phyloP scores from a whole-genome alignment of 2,888 invertebrate genomes.

The Agrochola litura region DNA sequence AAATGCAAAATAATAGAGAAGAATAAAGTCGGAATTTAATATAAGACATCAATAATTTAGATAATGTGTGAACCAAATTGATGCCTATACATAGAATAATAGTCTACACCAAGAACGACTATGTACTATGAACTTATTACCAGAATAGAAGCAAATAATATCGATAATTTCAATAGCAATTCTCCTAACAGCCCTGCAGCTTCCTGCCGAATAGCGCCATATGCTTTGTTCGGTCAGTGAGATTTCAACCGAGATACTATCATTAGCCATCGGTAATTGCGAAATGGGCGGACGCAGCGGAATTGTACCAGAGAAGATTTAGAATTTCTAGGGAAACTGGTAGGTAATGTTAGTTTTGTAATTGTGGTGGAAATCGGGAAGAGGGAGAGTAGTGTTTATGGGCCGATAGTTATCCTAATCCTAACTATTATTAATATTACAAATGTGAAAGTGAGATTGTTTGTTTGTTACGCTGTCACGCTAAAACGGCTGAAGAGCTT shows the following conservation, averaged over 20 bases:
- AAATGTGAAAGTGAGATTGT: too few relatives aligned
- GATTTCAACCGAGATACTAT: slow-evolving; percentile 59
- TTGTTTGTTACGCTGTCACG: too few relatives aligned
- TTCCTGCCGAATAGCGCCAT: slow-evolving; percentile 48
- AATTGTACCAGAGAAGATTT: slow-evolving; percentile 34
- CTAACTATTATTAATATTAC: too few relatives aligned
- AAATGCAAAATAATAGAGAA: neutral
- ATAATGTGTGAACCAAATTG: neutral
- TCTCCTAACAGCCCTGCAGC: slow-evolving; percentile 40
- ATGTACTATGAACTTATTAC: neutral
- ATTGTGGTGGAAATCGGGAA: slow-evolving; percentile 9
- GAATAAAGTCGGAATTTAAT: neutral
- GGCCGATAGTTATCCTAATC: neutral
- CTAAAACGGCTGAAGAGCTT: too few relatives aligned
- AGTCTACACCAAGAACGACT: neutral
- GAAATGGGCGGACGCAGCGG: slow-evolving; percentile 29
- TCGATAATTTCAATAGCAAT: neutral
- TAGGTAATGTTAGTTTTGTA: slow-evolving; percentile 24
- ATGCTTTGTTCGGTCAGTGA: slow-evolving; percentile 60
- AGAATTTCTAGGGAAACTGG: slow-evolving; percentile 36
- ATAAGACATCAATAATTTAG: neutral
- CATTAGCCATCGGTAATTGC: slow-evolving; percentile 58
- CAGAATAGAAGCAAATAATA: neutral
- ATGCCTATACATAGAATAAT: neutral
- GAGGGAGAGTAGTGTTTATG: neutral